Percentiles rank a stretch among this genome's conserved stretches.
phyloP scores from a whole-genome alignment of 92 coral and sea anemone species.

The Zoanthus sansibaricus region DNA sequence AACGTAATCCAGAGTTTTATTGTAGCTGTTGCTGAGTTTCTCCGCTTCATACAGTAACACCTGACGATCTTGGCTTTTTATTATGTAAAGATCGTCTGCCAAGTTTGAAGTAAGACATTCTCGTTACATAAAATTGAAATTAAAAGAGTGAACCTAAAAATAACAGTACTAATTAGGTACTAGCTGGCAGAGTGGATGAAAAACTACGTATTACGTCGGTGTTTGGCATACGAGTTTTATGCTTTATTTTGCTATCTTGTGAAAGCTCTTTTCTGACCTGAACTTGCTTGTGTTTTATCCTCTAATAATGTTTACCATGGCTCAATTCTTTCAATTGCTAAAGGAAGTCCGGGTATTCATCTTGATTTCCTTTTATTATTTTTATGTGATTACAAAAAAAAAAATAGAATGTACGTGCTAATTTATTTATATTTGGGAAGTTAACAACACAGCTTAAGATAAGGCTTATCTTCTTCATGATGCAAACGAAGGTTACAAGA shows the following conservation, averaged over 20 bases:
- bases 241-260: no score
- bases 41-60: not conserved
- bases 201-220: no score
- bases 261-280: no score
- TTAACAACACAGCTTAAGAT: not conserved
- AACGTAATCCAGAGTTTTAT: not conserved
- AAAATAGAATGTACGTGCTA: no score
- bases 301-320: no score
- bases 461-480: not conserved
- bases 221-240: no score
- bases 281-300: no score
- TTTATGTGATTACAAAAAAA: no score
- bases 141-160: not conserved
- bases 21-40: constrained; percentile 9
- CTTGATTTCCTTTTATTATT: no score
- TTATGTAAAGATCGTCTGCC: constrained; percentile 46
- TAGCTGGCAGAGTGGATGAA: no score
- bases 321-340: no score
- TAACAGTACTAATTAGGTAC: not conserved
- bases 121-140: not conserved
- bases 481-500: not conserved
- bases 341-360: no score
- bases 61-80: constrained; percentile 42
- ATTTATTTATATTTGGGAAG: not conserved
- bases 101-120: not conserved